phyloP scores from a whole-genome alignment of 2,888 invertebrate species.

The Philereme vetulata region DNA sequence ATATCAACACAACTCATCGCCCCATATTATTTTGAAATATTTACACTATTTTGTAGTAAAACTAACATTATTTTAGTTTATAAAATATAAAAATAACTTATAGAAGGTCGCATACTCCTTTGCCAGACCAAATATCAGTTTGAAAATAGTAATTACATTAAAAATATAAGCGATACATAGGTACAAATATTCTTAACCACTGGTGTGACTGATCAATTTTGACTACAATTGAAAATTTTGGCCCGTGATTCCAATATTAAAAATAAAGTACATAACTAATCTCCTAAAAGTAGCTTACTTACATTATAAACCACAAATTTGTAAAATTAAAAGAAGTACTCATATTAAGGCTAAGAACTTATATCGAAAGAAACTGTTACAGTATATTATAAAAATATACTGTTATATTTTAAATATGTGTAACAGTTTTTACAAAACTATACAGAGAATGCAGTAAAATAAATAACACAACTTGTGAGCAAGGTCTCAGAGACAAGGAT shows the following conservation, averaged over 20 bases:
- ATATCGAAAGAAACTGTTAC: constrained; percentile 51
- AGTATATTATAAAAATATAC: too few relatives aligned
- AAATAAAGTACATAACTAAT: constrained; percentile 51
- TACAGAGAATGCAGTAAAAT: constrained; percentile 58
- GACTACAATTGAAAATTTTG: constrained; percentile 79
- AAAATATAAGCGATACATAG: constrained; percentile 40
- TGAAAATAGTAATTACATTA: constrained; percentile 23
- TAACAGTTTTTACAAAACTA: constrained; percentile 56
- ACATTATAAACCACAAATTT: constrained; percentile 45
- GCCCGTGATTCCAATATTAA: constrained; percentile 73
- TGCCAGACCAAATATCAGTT: constrained; percentile 40
- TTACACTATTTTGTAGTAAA: constrained; percentile 42
- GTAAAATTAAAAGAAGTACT: constrained; percentile 61
- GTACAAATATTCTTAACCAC: constrained; percentile 46
- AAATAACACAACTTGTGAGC: constrained; percentile 74
- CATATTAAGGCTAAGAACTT: constrained; percentile 41
- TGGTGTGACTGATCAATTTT: constrained; percentile 67
- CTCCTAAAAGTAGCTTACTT: constrained; percentile 15
- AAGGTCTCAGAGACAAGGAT: constrained; percentile 56
- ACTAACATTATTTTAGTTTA: constrained; percentile 29
- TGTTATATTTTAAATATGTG: constrained; percentile 47
- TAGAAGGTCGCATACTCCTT: constrained; percentile 42
- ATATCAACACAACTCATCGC: constrained; percentile 34
- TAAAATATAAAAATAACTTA: constrained; percentile 43
- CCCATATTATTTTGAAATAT: constrained; percentile 28